These are phyloP conservation scores for Seriola dumerili DNA, from an alignment of 2,113 vertebrate genomes.

Conservation along the genomic window DNA sequence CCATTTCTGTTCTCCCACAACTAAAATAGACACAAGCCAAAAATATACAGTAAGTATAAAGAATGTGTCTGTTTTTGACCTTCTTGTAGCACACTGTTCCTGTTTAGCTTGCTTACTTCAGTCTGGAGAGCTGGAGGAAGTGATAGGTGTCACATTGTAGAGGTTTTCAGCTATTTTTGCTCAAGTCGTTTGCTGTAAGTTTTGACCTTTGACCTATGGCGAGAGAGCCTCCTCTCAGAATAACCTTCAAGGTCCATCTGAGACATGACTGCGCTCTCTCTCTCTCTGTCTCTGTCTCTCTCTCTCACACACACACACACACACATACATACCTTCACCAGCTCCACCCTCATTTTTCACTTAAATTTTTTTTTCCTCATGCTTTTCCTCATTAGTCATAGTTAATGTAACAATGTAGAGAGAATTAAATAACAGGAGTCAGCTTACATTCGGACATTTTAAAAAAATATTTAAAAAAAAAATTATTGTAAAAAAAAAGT, in stretches of 20 bases:
- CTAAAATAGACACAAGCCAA: constrained; percentile 16
- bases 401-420: neutral
- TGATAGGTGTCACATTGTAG: constrained; percentile 28
- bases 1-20: neutral
- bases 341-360: neutral
- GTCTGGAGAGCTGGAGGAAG: constrained; percentile 8
- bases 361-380: neutral
- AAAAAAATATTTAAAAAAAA: too few relatives aligned
- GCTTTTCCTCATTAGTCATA: neutral
- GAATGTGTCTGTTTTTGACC: constrained; percentile 7
- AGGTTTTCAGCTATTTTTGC: constrained; percentile 38
- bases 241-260: constrained; percentile 12
- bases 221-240: constrained; percentile 17
- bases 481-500: too few relatives aligned
- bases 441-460: neutral
- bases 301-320: neutral
- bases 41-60: constrained; percentile 13
- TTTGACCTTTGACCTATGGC: constrained; percentile 42
- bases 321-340: too few relatives aligned
- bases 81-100: constrained; percentile 4
- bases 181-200: neutral
- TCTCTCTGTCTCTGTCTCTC: neutral
- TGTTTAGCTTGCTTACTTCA: constrained; percentile 5
- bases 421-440: neutral
- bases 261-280: neutral